phyloP scores from a whole-genome alignment of 2,113 vertebrate species.

The Petrocephalus zakoni region DNA sequence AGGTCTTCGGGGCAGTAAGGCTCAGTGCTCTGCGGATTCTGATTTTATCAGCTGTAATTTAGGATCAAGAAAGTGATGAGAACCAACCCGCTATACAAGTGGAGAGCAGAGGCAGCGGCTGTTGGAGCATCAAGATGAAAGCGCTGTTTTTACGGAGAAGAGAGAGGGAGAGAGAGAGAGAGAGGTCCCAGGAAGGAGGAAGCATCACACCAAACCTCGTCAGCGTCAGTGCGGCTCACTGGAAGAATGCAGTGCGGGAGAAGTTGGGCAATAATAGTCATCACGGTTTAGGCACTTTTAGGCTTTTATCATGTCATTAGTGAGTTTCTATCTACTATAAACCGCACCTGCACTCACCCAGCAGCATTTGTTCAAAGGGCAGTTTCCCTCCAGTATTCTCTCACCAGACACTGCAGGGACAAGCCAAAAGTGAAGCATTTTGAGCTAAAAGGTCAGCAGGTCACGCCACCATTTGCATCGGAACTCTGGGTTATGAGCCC shows the following conservation, averaged over 20 bases:
- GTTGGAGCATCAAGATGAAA: not conserved
- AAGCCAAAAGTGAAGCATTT: not conserved
- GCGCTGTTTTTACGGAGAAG: too few relatives aligned
- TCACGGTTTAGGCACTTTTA: too few relatives aligned
- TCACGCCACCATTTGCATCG: not conserved
- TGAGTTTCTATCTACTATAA: too few relatives aligned
- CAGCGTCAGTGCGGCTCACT: not conserved
- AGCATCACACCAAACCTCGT: not conserved
- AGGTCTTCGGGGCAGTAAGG: not conserved
- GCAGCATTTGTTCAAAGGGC: not conserved
- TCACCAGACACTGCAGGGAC: not conserved
- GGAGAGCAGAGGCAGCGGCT: not conserved
- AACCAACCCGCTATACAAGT: not conserved
- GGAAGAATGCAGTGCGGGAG: not conserved
- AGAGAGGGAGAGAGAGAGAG: not conserved
- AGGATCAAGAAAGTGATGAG: not conserved
- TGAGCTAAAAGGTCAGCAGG: not conserved
- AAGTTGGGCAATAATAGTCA: too few relatives aligned
- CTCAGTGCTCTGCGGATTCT: not conserved
- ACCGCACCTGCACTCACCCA: not conserved
- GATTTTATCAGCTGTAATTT: not conserved
- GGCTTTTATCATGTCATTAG: not conserved
- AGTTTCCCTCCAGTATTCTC: not conserved
- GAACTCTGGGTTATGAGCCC: not conserved
- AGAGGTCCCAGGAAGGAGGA: not conserved